Conservation (phyloP, 2,888 invertebrate genomes). For the Coelopa pilipes region DNA sequence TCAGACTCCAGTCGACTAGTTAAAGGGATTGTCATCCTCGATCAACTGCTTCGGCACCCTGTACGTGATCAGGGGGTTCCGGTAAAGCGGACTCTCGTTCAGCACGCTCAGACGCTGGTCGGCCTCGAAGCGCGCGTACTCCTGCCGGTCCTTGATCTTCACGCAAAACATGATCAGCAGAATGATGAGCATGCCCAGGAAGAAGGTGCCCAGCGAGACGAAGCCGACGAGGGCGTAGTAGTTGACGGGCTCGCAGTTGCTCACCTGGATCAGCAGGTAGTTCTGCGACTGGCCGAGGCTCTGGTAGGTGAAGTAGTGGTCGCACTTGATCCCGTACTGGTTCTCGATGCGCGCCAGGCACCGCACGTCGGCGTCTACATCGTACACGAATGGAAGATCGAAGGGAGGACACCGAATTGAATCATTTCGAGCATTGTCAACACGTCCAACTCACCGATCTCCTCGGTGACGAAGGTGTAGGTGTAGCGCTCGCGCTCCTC, state of each 20-base stretch:
- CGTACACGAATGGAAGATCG: background rate
- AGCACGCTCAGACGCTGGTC: constrained; percentile 50
- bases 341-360: constrained; percentile 60
- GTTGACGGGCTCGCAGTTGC: constrained; percentile 54
- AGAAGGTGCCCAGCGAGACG: constrained; percentile 68
- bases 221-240: constrained; percentile 53
- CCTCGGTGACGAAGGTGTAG: constrained; percentile 54
- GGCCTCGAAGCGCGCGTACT: constrained; percentile 70
- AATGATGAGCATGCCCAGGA: constrained; percentile 68
- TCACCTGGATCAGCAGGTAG: constrained; percentile 55
- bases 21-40: constrained; percentile 44
- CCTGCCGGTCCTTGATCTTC: constrained; percentile 69
- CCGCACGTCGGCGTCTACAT: constrained; percentile 47
- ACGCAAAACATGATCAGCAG: constrained; percentile 66
- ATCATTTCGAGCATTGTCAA: too few relatives aligned
- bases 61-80: constrained; percentile 71
- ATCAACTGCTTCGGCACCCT: constrained; percentile 67
- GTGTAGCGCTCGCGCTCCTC: constrained; percentile 52
- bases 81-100: constrained; percentile 72
- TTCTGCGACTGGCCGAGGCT: constrained; percentile 50
- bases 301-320: constrained; percentile 59
- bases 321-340: constrained; percentile 58
- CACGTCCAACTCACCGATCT: constrained; percentile 45
- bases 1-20: constrained; percentile 13
- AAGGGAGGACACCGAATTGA: too few relatives aligned